These are phyloP conservation scores for Podargus strigoides DNA, from an alignment of 2,797 vertebrate species.

Conservation along the genomic window DNA sequence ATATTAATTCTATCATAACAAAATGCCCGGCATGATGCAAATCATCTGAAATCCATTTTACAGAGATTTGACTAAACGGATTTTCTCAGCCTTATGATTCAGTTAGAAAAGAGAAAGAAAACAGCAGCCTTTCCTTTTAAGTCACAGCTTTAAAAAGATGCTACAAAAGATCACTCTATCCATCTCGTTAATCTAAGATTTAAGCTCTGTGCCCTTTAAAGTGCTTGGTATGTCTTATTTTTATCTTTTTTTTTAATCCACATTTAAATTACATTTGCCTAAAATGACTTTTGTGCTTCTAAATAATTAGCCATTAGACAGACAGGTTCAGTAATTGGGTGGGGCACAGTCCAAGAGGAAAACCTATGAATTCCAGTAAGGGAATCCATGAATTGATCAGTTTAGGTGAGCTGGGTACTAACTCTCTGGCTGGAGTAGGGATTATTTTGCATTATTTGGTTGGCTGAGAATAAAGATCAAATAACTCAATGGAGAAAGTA, in stretches of 20 bases:
- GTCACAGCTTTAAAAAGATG: not conserved
- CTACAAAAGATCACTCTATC: not conserved
- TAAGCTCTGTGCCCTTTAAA: not conserved
- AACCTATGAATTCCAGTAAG: not conserved
- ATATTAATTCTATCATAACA: constrained; percentile 51
- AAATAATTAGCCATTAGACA: not conserved
- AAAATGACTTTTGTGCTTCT: not conserved
- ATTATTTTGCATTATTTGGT: constrained; percentile 33
- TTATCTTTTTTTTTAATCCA: not conserved
- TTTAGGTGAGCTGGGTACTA: not conserved
- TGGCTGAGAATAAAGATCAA: constrained; percentile 28
- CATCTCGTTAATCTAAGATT: not conserved
- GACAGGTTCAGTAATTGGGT: not conserved
- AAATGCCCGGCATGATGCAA: constrained; percentile 41
- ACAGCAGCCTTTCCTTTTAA: not conserved
- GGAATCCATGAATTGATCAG: not conserved
- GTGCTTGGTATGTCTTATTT: not conserved
- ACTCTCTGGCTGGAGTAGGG: not conserved
- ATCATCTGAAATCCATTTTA: constrained; percentile 36
- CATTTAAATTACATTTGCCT: not conserved
- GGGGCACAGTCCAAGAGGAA: not conserved
- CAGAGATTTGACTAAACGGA: constrained; percentile 42
- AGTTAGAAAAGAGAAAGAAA: not conserved
- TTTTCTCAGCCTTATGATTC: constrained; percentile 12
- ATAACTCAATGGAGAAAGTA: constrained; percentile 8